Base-by-base conservation (phyloP, 2,113 vertebrate genomes). In the Odontophorus gujanensis region DNA sequence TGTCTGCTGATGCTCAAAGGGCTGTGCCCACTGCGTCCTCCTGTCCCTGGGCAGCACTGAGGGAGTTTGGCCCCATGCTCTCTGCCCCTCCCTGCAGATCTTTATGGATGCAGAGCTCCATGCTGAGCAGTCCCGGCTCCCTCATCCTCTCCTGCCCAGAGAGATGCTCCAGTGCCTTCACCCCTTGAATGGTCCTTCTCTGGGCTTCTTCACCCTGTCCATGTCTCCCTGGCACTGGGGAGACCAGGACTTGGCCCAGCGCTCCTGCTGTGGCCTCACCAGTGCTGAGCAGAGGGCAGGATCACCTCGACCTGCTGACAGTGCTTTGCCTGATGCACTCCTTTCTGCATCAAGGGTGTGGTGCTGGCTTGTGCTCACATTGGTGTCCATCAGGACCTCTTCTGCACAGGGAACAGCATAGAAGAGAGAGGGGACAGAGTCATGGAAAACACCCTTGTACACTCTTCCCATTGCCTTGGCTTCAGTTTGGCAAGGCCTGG, bases 281-380 rank as follows among this genome's bases (percentile, higher is more conserved):
- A 30, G 15, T 53, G 51, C 45, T 38, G 50, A 47, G 55, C 14
- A 36, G 45, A 62, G 21, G 15, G n/a, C 22, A 42, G 65, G 15
- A 59, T 84, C 78, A 14, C 18, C 13, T 72, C 10, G 16, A 26
- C 20, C 50, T 87, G 17, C 50, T 89, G 66, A 22, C n/a, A 34
- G 21, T 14, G 58, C n/a, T 34, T 6, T 34, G n/a, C 57, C 57
- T 15, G 13, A 9, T 6, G n/a, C n/a, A 7, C n/a, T n/a, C 34
- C 15, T 38, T 7, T 15, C 13, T 15, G 6, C 22, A 11, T 61
- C 59, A 25, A 19, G 11, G n/a, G 3, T 36, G 16, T 5, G 0
- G 43, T 53, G 32, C 43, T 65, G 76, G n/a, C 53, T 73, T 16
- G 1, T 42, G 26, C 24, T 9, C 78, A 75, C 0, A 20, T 38